phyloP scores from a whole-genome alignment of 2,113 vertebrate genomes.

The Neofelis nebulosa region DNA sequence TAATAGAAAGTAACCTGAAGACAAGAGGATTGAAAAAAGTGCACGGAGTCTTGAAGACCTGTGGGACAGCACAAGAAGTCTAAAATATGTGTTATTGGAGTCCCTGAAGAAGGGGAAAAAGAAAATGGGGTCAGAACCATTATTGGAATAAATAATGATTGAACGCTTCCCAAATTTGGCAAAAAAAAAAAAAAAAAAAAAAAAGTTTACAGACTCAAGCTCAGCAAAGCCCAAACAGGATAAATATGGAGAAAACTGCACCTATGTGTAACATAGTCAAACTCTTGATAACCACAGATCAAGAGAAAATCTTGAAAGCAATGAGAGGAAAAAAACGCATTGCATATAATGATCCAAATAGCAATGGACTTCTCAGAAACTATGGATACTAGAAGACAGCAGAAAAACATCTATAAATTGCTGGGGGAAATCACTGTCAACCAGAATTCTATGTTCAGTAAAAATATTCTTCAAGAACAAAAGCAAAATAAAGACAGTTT shows the following conservation, averaged over 20 bases:
- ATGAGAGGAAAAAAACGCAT: not conserved
- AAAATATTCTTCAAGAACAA: not conserved
- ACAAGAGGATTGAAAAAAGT: not conserved
- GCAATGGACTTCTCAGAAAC: not conserved
- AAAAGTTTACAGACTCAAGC: slow-evolving; percentile 39
- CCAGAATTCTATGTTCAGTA: slow-evolving; percentile 8
- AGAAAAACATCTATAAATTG: not conserved
- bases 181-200: not conserved
- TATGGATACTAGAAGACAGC: not conserved
- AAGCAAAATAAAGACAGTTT: slow-evolving; percentile 49
- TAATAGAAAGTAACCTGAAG: slow-evolving; percentile 6
- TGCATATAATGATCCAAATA: not conserved
- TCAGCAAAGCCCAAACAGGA: not conserved
- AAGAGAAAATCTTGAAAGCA: slow-evolving; percentile 22
- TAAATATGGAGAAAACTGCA: slow-evolving; percentile 34
- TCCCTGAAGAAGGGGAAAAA: not conserved
- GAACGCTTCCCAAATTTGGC: not conserved
- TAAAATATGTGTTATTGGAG: not conserved
- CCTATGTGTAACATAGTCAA: not conserved
- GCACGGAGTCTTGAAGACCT: not conserved
- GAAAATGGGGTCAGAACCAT: not conserved
- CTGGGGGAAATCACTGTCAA: not conserved
- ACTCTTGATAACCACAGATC: not conserved
- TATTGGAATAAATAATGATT: not conserved
- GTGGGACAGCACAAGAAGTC: not conserved